Evolutionary conservation across 2,888 invertebrate species (phyloP).

Genomic region (Aplocera efformata): DNA sequence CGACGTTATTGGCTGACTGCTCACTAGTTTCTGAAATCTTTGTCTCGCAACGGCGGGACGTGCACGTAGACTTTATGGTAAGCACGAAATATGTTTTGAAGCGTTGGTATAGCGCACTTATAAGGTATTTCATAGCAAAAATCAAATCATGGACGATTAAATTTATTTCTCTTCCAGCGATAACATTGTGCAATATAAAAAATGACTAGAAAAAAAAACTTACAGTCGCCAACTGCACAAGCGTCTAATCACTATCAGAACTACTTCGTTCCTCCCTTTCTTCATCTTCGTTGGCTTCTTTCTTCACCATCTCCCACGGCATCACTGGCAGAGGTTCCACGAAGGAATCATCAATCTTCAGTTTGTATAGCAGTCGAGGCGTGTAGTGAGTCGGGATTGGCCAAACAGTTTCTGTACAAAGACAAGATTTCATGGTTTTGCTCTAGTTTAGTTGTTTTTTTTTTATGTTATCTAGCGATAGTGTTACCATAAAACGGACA

Average conservation of each 20-base stretch:
- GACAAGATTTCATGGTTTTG: no score
- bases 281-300: constrained; percentile 50
- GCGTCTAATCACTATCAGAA: constrained; percentile 51
- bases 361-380: constrained; percentile 60
- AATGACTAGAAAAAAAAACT: constrained; percentile 30
- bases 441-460: no score
- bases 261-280: constrained; percentile 46
- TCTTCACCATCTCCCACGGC: constrained; percentile 67
- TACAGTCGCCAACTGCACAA: not conserved
- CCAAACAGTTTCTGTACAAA: constrained; percentile 65
- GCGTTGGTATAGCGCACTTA: no score
- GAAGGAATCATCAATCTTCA: constrained; percentile 69
- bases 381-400: constrained; percentile 67
- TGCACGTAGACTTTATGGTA: no score
- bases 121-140: not conserved
- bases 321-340: constrained; percentile 70
- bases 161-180: constrained; percentile 4
- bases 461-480: no score
- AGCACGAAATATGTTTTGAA: no score
- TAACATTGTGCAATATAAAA: constrained; percentile 17
- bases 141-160: not conserved
- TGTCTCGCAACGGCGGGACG: no score
- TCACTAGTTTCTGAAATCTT: no score
- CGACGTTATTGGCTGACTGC: no score
- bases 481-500: no score